Evolutionary conservation across 2,888 invertebrate species (phyloP).

Genomic region (Auanema freiburgensis): DNA sequence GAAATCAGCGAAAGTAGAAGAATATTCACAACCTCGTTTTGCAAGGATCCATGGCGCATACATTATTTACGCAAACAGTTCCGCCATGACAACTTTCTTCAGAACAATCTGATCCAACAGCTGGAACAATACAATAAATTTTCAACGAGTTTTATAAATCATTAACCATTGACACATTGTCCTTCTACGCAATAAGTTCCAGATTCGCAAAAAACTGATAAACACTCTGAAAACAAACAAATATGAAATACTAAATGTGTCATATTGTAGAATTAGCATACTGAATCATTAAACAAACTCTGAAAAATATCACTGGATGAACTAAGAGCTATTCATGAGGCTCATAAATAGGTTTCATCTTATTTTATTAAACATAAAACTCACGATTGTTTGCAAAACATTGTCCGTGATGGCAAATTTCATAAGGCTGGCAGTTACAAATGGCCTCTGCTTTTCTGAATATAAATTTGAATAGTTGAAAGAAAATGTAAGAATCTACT

Average conservation of each 20-base stretch:
- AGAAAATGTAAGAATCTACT: slow-evolving; percentile 13
- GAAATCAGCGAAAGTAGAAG: slow-evolving; percentile 1
- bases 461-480: too few relatives aligned
- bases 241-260: not conserved
- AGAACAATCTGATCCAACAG: slow-evolving; percentile 33
- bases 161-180: slow-evolving; percentile 36
- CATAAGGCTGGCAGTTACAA: slow-evolving; percentile 41
- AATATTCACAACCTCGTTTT: slow-evolving; percentile 19
- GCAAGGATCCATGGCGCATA: slow-evolving; percentile 47
- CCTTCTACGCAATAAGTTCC: slow-evolving; percentile 46
- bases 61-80: slow-evolving; percentile 33
- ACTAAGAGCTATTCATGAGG: not conserved
- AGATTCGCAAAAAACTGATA: slow-evolving; percentile 29
- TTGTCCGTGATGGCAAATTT: slow-evolving; percentile 44
- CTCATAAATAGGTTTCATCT: not conserved
- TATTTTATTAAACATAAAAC: not conserved
- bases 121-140: too few relatives aligned
- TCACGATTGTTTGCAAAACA: slow-evolving; percentile 42
- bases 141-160: not conserved
- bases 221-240: slow-evolving; percentile 40
- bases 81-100: slow-evolving; percentile 42
- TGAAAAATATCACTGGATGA: not conserved
- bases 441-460: slow-evolving; percentile 32
- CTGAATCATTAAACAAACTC: not conserved
- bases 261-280: not conserved